phyloP scores from a whole-genome alignment of 2,797 vertebrate species.

The Anolis apletophallus region DNA sequence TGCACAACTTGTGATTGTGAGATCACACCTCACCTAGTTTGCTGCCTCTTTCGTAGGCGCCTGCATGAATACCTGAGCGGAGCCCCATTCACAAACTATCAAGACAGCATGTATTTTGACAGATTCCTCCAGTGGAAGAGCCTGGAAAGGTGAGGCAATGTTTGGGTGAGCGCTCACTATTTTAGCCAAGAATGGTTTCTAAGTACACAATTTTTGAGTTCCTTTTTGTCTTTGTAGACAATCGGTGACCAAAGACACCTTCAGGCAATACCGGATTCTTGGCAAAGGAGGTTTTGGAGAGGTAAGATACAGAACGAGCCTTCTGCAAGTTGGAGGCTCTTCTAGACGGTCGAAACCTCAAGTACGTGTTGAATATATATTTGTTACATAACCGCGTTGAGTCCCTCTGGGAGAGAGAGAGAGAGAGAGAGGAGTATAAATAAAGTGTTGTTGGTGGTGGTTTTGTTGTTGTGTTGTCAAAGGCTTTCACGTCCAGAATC shows the following conservation, averaged over 20 bases:
- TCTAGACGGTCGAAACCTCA: not conserved
- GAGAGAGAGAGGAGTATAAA: too few species aligned
- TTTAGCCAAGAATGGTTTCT: not conserved
- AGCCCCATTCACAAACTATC: conserved; percentile 84
- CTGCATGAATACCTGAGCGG: conserved; percentile 78
- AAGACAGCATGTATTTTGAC: conserved; percentile 75
- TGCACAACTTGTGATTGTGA: too few species aligned
- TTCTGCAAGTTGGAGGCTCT: too few species aligned
- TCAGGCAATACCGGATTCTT: conserved; percentile 87
- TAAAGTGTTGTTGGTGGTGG: too few species aligned
- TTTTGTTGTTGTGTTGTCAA: too few species aligned
- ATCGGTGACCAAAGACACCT: conserved; percentile 81
- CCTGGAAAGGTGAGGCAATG: conserved; percentile 78
- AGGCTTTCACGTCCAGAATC: too few species aligned
- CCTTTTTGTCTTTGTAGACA: conserved; percentile 72
- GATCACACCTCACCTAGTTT: too few species aligned
- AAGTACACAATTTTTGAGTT: not conserved
- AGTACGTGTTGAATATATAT: not conserved
- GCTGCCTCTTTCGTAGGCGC: conserved; percentile 6
- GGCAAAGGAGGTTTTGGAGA: conserved; percentile 91
- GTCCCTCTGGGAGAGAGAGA: too few species aligned
- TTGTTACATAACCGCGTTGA: too few species aligned
- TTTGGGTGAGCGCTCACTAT: fast-evolving
- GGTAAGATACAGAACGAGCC: conserved; percentile 80
- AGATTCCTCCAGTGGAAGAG: conserved; percentile 94